Base-by-base conservation (phyloP, 2,113 vertebrate species). In the Pseudopipra pipra region DNA sequence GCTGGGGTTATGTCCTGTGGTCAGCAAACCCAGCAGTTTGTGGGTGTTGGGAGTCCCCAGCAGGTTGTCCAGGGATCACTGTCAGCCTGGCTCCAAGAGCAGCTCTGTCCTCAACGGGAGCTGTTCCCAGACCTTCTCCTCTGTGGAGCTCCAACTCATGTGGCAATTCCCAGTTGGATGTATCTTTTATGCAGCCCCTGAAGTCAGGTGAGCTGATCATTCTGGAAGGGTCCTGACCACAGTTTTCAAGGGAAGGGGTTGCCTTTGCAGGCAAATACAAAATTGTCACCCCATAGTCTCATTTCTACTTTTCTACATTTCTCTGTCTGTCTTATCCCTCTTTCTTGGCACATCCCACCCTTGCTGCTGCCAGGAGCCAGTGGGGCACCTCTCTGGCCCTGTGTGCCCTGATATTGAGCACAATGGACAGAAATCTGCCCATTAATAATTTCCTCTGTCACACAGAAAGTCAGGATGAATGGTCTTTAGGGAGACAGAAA, bases 91-190 rank as follows among this genome's bases (percentile, higher is more conserved):
- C 52, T 71, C 9, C 31, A 6, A 9, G 43, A 37, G 27, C 35
- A 56, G 11, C 3, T 49, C 66, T 78, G 39, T 33, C 21, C 19
- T 37, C 43, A 18, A n/a, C 8, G 17, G 25, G 52, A 71, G 68
- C 24, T 27, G 39, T 31, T 43, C 23, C 43, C 52, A 72, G 37
- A 62, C 6, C 13, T 78, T 55, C 28, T 66, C 58, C 41, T 51
- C 55, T 12, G 2, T 4, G 30, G 61, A 41, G 28, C 46, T 84
- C 43, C 37, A 39, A 25, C 0, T 0, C 23, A 5, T 1, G 11
- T 16, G 47, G 43, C 19, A 47, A 8, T 14, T 94, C 44, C 47
- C 74, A 30, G 18, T 11, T 24, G 2, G 9, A 54, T 0, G 1
- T 22, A 7, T 28, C 56, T 37, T 15, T 67, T n/a, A n/a, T 5